Conservation (phyloP, 2,888 invertebrate species). For the Drosophila anomalata region DNA sequence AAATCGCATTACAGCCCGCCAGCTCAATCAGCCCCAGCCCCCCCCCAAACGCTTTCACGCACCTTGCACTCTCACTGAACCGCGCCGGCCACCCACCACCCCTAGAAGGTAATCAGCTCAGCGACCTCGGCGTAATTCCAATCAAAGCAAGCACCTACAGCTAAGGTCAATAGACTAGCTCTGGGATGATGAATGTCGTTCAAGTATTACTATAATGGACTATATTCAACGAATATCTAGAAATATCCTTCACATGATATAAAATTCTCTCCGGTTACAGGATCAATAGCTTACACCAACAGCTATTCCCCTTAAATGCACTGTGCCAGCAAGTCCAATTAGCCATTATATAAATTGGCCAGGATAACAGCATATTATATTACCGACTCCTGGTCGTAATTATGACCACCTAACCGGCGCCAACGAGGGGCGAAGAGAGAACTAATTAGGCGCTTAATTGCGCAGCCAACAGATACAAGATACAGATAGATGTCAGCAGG, state of each 20-base stretch:
- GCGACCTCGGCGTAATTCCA: conserved; percentile 18
- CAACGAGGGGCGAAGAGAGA: conserved; percentile 21
- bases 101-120: conserved; percentile 17
- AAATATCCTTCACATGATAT: no score
- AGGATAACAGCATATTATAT: neutral
- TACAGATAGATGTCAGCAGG: conserved; percentile 1
- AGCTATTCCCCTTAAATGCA: neutral
- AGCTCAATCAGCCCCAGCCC: conserved; percentile 13
- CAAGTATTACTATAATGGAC: no score
- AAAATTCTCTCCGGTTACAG: no score
- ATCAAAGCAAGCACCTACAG: conserved; percentile 17
- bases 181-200: neutral
- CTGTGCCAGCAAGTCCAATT: conserved; percentile 6
- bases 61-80: neutral
- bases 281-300: no score
- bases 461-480: conserved; percentile 7
- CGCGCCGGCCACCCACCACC: neutral
- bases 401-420: conserved; percentile 34
- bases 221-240: no score
- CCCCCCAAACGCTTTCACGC: neutral
- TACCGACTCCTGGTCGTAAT: conserved; percentile 24
- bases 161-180: neutral
- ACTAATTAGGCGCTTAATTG: conserved; percentile 59
- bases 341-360: conserved; percentile 11
- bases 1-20: conserved; percentile 26